A percentile compares a stretch with the other conserved stretches of the same genome.
phyloP scores from a whole-genome alignment of 2,113 vertebrate species.

The Camarhynchus parvulus region DNA sequence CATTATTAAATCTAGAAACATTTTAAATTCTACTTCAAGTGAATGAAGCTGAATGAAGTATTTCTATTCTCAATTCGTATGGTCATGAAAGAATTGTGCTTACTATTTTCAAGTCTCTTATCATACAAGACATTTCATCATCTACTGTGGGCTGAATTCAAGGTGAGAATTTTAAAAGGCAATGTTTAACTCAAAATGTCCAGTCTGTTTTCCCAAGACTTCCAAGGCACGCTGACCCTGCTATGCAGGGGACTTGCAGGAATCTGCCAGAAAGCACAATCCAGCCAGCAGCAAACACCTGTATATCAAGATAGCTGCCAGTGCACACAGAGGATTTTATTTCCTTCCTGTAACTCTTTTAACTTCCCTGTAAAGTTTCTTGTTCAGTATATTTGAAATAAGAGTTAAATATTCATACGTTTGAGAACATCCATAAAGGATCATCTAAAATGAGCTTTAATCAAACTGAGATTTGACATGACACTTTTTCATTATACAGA shows the following conservation, averaged over 20 bases:
- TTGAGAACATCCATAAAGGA: not conserved
- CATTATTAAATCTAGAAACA: not conserved
- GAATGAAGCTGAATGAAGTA: not conserved
- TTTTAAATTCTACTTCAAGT: not conserved
- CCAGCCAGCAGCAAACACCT: not conserved
- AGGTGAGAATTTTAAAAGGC: not conserved
- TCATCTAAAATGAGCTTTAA: not conserved
- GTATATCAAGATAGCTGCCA: not conserved
- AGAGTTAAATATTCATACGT: not conserved
- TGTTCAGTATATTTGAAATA: not conserved
- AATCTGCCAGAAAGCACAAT: not conserved
- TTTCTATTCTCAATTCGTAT: not conserved
- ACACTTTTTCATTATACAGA: not conserved
- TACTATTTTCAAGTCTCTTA: not conserved
- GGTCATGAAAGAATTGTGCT: not conserved
- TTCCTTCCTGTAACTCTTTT: not conserved
- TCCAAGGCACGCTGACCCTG: not conserved
- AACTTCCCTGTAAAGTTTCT: not conserved
- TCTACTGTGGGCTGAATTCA: not conserved
- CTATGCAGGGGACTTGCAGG: not conserved
- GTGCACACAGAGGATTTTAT: not conserved
- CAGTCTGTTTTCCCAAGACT: not conserved
- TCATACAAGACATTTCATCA: not conserved
- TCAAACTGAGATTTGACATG: not conserved
- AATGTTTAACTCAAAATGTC: not conserved